phyloP scores from a whole-genome alignment of 2,797 vertebrate species.

The Tapirus indicus region DNA sequence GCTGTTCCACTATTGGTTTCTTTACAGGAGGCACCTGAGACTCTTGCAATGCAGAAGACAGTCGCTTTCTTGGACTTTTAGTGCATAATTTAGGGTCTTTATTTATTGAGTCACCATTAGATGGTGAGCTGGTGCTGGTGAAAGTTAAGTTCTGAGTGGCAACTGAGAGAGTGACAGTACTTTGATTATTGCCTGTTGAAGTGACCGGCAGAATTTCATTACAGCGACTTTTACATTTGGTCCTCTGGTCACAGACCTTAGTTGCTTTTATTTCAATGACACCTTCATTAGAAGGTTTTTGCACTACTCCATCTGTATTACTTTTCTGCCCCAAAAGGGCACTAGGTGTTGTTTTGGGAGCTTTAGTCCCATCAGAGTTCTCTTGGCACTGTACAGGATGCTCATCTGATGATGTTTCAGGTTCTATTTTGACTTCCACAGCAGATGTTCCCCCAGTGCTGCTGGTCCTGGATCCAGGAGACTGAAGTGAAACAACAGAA shows the following conservation, averaged over 20 bases:
- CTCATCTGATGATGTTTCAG: conserved; percentile 92
- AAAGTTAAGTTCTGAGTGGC: conserved; percentile 87
- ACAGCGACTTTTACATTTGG: conserved; percentile 89
- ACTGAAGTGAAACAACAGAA: conserved; percentile 92
- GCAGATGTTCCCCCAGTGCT: conserved; percentile 82
- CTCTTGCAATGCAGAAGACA: conserved; percentile 91
- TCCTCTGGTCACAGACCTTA: conserved; percentile 88
- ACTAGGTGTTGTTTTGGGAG: conserved; percentile 82
- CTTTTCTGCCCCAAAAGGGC: conserved; percentile 85
- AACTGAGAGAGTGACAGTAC: conserved; percentile 88
- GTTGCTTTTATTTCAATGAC: conserved; percentile 90
- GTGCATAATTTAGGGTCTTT: conserved; percentile 91
- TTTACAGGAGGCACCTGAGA: conserved; percentile 94
- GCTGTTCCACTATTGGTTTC: conserved; percentile 93
- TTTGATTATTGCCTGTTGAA: conserved; percentile 91
- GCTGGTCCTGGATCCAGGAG: conserved; percentile 88
- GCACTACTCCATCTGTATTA: conserved; percentile 87
- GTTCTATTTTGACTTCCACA: conserved; percentile 94
- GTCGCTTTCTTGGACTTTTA: conserved; percentile 95
- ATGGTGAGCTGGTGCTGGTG: conserved; percentile 89
- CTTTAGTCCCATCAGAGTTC: conserved; percentile 84
- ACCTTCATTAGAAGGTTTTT: conserved; percentile 92
- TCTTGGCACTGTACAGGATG: conserved; percentile 89
- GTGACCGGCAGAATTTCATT: conserved; percentile 87
- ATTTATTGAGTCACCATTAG: conserved; percentile 85